phyloP scores from a whole-genome alignment of 2,888 invertebrate species.

The Drosophila eohydei region DNA sequence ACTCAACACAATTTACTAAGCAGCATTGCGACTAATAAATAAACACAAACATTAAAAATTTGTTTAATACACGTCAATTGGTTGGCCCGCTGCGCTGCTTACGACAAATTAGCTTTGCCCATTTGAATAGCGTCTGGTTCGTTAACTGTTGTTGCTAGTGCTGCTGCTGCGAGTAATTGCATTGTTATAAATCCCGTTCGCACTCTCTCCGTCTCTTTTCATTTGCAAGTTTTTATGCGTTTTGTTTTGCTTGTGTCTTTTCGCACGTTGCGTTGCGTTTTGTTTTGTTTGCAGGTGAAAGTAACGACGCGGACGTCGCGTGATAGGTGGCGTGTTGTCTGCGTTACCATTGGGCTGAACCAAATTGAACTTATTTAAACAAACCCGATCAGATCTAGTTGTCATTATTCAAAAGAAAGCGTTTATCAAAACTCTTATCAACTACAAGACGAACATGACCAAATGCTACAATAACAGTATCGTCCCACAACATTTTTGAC shows the following conservation, averaged over 20 bases:
- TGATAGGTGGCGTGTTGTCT: slow-evolving; percentile 69
- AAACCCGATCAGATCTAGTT: not conserved
- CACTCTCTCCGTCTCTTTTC: slow-evolving; percentile 13
- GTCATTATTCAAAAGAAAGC: not conserved
- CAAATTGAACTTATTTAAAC: not conserved
- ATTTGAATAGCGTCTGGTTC: slow-evolving; percentile 21
- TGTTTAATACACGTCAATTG: slow-evolving; percentile 43
- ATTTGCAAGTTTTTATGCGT: slow-evolving; percentile 40
- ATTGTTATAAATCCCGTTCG: not conserved
- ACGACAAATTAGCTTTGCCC: slow-evolving; percentile 26
- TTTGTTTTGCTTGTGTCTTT: slow-evolving; percentile 53
- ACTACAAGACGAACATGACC: slow-evolving; percentile 5
- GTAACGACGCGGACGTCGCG: slow-evolving; percentile 57
- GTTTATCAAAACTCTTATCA: slow-evolving; percentile 33
- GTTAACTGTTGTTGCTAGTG: slow-evolving; percentile 12
- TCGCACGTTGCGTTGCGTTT: slow-evolving; percentile 37
- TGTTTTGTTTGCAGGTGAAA: slow-evolving; percentile 67
- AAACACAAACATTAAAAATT: slow-evolving; percentile 48
- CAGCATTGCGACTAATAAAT: slow-evolving; percentile 39
- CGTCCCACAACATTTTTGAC: slow-evolving; percentile 19
- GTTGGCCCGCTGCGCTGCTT: slow-evolving; percentile 16
- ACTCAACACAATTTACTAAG: slow-evolving; percentile 66
- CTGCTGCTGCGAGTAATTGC: slow-evolving; percentile 11
- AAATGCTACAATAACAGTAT: slow-evolving; percentile 11
- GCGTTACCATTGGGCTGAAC: slow-evolving; percentile 15